Evolutionary conservation across 2,113 vertebrate species (phyloP).

Genomic region (Sinocyclocheilus anophthalmus): DNA sequence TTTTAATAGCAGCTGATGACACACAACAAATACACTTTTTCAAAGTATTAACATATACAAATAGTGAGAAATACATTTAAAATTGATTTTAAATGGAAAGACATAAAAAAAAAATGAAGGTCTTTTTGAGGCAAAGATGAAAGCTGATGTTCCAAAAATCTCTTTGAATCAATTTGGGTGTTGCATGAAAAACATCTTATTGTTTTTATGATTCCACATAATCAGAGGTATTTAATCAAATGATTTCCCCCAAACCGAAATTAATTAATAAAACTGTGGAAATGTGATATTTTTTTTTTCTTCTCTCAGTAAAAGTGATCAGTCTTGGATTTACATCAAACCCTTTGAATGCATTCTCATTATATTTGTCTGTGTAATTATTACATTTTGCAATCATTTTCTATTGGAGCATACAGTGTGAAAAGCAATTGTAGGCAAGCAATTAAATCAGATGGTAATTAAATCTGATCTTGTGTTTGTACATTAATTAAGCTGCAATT

Average conservation of each 20-base stretch:
- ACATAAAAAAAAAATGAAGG: background rate
- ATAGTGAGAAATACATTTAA: background rate
- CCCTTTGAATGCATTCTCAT: constrained; percentile 68
- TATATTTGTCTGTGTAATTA: constrained; percentile 74
- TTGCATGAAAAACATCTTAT: background rate
- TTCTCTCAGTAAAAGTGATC: constrained; percentile 73
- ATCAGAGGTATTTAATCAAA: constrained; percentile 78
- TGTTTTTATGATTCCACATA: constrained; percentile 51
- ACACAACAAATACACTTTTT: background rate
- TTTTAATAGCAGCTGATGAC: background rate
- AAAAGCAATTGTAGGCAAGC: constrained; percentile 74
- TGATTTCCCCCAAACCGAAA: constrained; percentile 67
- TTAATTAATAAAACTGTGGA: constrained; percentile 70
- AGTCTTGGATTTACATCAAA: constrained; percentile 69
- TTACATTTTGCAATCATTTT: constrained; percentile 67
- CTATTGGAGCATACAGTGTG: constrained; percentile 68
- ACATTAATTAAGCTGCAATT: constrained; percentile 80
- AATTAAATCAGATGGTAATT: constrained; percentile 84
- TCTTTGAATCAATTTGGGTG: constrained; percentile 44
- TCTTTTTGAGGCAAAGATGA: background rate
- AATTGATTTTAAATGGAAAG: background rate
- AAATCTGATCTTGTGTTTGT: constrained; percentile 84
- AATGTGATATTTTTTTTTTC: constrained; percentile 70
- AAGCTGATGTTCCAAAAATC: background rate
- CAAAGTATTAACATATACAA: background rate